Evolutionary conservation across 2,888 invertebrate species (phyloP).

Genomic region (Trachelus tabidus): DNA sequence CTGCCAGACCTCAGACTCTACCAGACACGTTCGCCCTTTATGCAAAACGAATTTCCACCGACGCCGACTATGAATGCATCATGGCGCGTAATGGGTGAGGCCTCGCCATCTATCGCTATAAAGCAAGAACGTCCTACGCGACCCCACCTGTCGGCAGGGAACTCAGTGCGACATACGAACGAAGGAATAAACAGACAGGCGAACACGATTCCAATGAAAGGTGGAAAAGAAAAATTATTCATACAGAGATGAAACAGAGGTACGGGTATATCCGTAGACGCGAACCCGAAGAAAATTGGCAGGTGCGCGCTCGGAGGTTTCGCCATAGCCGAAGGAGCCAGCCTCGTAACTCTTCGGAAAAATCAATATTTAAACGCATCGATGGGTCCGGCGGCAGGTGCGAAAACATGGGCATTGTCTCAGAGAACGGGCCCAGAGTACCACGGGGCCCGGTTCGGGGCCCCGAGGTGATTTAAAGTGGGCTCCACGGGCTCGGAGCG

Average conservation of each 20-base stretch:
- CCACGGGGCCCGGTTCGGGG: neutral
- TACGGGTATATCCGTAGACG: too few species aligned
- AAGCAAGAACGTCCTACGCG: constrained; percentile 62
- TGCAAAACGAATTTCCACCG: constrained; percentile 34
- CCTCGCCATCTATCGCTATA: constrained; percentile 55
- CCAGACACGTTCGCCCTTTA: constrained; percentile 30
- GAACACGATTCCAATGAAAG: too few species aligned
- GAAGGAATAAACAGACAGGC: neutral
- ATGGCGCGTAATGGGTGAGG: constrained; percentile 56
- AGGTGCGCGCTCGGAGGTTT: constrained; percentile 32
- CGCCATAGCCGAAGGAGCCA: too few species aligned
- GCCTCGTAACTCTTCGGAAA: neutral
- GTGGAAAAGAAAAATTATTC: too few species aligned
- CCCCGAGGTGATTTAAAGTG: neutral
- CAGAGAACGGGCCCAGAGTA: constrained; percentile 22
- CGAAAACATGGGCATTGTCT: constrained; percentile 44
- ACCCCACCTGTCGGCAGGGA: constrained; percentile 57
- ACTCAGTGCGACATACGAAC: constrained; percentile 21
- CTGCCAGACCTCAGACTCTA: too few species aligned
- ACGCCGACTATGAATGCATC: constrained; percentile 47
- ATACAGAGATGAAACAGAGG: too few species aligned
- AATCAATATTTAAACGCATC: constrained; percentile 46
- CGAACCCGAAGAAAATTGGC: constrained; percentile 31
- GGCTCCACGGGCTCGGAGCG: neutral
- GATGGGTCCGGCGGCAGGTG: constrained; percentile 46